Evolutionary conservation across 2,797 vertebrate genomes (phyloP), one percentile per base, ranked within the genome.

Genomic region (Falco naumanni): DNA sequence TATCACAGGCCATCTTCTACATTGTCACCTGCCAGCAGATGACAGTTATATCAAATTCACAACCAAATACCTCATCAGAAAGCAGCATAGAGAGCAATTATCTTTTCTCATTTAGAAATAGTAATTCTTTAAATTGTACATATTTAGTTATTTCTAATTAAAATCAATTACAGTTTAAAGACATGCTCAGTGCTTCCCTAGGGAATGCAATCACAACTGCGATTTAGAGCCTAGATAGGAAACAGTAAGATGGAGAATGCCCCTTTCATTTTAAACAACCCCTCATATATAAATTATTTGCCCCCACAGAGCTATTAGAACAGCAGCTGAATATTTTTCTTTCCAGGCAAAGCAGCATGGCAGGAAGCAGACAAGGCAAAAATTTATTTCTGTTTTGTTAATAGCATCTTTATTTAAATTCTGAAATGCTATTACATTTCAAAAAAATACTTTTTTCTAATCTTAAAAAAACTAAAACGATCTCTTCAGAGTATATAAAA

Each of bases 201-300:
- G 60, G 68, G 90, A 87, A 89, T 12, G 9, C 45, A 87, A 34
- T 54, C 63, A 71, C 28, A 74, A 39, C 24, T 37, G 51, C 68
- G 48, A 74, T 94, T 33, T 65, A 75, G 56, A 80, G 45, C 16
- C 68, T 89, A 80, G 41, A 77, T n/a, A 79, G 51, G 60, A 93
- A 80, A 53, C 8, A 45, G 48, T 82, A 83, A 74, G 19, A 64
- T 54, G n/a, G 69, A 94, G 37, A 93, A 80, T 74, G 41, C 4
- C 81, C n/a, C 22, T 87, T 93, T 89, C 75, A 57, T 90, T 95
- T 96, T 68, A 95, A 95, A 93, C 66, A 86, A 70, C 76, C 10
- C 33, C 13, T 77, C 60, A 79, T 87, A 77, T 92, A 96, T 70
- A 94, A 91, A 89, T 94, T 89, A 90, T 90, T 96, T 97, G 51